Percentiles rank a stretch among this genome's conserved stretches.
phyloP scores from a whole-genome alignment of 92 coral and sea anemone genomes.

The Zoanthus gigantus region DNA sequence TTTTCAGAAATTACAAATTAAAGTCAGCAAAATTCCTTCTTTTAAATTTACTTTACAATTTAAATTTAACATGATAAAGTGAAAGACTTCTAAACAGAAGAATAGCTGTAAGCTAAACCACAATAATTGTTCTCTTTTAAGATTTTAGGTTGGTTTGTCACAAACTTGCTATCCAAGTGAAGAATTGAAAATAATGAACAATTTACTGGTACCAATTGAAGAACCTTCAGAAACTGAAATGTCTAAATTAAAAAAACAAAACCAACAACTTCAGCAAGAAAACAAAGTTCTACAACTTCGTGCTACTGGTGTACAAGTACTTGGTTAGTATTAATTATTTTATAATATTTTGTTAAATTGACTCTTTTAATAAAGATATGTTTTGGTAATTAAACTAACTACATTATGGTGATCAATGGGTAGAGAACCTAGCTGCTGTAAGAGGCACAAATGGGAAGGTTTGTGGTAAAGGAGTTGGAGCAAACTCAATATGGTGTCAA shows the following conservation, averaged over 20 bases:
- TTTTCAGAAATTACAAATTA: no score
- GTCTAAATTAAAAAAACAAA: slow-evolving; percentile 57
- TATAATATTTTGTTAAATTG: no score
- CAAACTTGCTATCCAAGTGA: not conserved
- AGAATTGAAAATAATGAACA: not conserved
- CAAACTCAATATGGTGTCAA: no score
- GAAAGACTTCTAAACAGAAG: not conserved
- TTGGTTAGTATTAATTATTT: slow-evolving; percentile 59
- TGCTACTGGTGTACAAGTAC: slow-evolving; percentile 74
- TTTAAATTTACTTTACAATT: no score
- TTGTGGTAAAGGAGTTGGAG: no score
- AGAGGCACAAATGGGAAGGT: no score
- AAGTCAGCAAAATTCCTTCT: no score
- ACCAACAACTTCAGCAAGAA: slow-evolving; percentile 69
- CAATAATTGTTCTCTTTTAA: not conserved
- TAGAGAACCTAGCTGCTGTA: no score
- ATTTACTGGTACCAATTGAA: not conserved
- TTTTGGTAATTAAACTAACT: no score
- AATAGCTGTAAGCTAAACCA: not conserved
- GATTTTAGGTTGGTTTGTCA: not conserved
- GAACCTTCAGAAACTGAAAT: slow-evolving; percentile 4
- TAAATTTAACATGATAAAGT: not conserved
- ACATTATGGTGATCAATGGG: no score
- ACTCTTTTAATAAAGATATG: no score
- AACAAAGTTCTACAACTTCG: slow-evolving; percentile 71